Conservation (phyloP, 2,797 vertebrate species). For the Takifugu ocellatus region DNA sequence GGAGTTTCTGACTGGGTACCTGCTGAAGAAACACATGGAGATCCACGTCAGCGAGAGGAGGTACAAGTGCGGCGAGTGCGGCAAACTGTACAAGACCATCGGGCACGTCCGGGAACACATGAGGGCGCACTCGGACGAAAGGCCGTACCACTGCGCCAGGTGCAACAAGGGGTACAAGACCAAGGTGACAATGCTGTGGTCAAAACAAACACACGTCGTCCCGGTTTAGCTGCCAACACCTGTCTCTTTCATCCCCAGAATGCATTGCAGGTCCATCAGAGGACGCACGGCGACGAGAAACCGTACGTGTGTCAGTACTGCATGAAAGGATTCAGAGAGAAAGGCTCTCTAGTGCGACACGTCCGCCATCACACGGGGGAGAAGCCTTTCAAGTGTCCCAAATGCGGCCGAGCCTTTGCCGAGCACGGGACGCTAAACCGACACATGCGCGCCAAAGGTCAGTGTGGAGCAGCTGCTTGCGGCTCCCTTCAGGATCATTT, state of each 20-base stretch:
- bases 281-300: constrained; percentile 90
- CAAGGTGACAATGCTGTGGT: constrained; percentile 76
- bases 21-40: constrained; percentile 95
- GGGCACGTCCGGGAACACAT: constrained; percentile 95
- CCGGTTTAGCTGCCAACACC: background rate
- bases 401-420: constrained; percentile 89
- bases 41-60: constrained; percentile 88
- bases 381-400: constrained; percentile 92
- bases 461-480: background rate
- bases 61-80: constrained; percentile 95
- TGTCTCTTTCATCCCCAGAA: constrained; percentile 76
- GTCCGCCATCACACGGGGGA: constrained; percentile 96
- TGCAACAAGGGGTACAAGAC: constrained; percentile 97
- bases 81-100: constrained; percentile 95
- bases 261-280: constrained; percentile 93
- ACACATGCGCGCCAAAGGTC: constrained; percentile 94
- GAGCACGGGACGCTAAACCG: constrained; percentile 96
- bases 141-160: constrained; percentile 86
- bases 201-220: background rate
- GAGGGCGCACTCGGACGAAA: constrained; percentile 90
- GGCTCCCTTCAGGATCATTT: no score
- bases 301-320: constrained; percentile 91
- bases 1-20: constrained; percentile 92
- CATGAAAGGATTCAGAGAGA: constrained; percentile 89
- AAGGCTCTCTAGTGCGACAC: constrained; percentile 93